These are phyloP conservation scores for Zelostemma sp. DNA, from an alignment of 1,140 invertebrate species.

Conservation along the genomic window DNA sequence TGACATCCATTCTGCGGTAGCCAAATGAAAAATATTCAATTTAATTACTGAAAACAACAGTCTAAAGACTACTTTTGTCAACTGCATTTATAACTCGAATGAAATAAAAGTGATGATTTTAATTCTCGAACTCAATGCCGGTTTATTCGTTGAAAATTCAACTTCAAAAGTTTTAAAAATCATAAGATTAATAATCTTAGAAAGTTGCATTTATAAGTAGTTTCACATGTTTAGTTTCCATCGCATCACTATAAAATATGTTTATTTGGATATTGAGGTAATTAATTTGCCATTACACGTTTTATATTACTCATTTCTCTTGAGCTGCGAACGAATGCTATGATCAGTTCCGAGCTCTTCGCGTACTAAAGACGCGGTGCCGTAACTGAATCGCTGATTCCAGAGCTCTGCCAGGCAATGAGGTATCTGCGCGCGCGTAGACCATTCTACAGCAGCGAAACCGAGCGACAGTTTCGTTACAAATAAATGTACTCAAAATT, in stretches of 20 bases:
- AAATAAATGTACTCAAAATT: too few species aligned
- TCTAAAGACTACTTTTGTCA: too few species aligned
- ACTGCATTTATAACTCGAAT: too few species aligned
- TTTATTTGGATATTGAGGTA: background rate
- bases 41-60: background rate
- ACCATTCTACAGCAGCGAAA: too few species aligned
- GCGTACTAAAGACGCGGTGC: background rate
- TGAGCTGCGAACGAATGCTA: background rate
- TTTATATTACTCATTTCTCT: background rate
- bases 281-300: background rate
- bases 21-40: background rate
- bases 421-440: background rate
- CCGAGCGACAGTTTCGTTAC: too few species aligned
- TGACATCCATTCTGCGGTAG: constrained; percentile 62
- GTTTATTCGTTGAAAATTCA: too few species aligned
- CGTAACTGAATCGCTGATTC: too few species aligned
- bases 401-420: background rate
- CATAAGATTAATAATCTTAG: background rate
- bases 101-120: too few species aligned
- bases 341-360: background rate
- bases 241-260: background rate
- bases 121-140: too few species aligned
- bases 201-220: background rate
- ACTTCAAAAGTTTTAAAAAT: too few species aligned
- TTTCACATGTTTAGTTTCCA: background rate